Conservation (phyloP, 2,888 invertebrate genomes). For the Hemaris fuciformis region DNA sequence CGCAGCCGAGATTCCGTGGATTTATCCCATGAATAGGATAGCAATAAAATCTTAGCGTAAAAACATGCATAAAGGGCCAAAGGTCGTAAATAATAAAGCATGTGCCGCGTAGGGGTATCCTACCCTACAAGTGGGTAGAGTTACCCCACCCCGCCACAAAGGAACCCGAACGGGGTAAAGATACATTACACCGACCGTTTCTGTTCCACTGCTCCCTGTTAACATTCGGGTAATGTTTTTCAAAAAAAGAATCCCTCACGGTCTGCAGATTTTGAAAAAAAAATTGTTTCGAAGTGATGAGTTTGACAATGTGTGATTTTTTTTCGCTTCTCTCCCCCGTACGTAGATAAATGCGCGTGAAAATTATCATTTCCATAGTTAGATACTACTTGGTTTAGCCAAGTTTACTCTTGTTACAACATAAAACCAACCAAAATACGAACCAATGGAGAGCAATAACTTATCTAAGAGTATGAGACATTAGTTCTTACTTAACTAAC, state of each 20-base stretch:
- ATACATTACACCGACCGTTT: constrained; percentile 71
- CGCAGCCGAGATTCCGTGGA: constrained; percentile 54
- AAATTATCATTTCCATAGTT: no score
- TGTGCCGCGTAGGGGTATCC: constrained; percentile 56
- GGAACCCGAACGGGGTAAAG: constrained; percentile 61
- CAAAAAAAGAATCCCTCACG: constrained; percentile 48
- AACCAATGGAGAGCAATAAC: neutral
- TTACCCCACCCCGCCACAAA: constrained; percentile 73
- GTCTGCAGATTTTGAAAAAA: constrained; percentile 36
- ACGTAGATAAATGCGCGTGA: no score
- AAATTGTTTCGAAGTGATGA: constrained; percentile 30
- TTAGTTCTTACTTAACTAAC: no score
- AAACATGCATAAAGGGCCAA: constrained; percentile 75
- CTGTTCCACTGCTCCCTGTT: constrained; percentile 57
- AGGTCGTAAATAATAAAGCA: constrained; percentile 79
- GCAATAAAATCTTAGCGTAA: constrained; percentile 79
- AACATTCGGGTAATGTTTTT: constrained; percentile 54
- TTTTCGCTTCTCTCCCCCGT: neutral
- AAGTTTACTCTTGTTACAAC: neutral
- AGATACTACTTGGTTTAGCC: no score
- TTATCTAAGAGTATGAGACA: no score
- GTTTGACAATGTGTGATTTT: neutral
- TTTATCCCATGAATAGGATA: constrained; percentile 71
- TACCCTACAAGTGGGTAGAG: constrained; percentile 67
- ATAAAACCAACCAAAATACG: neutral